Base-by-base conservation (phyloP, 2,113 vertebrate species). In the Dissostichus mawsoni region DNA sequence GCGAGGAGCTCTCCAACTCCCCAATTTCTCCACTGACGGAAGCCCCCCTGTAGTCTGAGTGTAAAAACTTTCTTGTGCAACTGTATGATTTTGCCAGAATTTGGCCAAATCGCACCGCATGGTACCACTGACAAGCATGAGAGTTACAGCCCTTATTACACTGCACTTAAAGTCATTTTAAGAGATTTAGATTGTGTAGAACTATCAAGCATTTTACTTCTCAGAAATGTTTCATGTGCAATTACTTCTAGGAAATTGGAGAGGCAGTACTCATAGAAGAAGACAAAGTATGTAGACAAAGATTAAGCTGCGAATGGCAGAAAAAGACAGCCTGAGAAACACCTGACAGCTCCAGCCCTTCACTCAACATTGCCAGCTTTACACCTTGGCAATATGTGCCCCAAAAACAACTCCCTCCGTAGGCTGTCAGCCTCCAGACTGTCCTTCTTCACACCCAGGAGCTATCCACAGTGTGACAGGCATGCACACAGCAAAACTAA, bases 381-480 rank as follows among this genome's bases (percentile, higher is more conserved):
- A 86, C 76, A 87, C 78, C 68, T 83, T 53, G 11, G 44, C 63
- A 87, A 75, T 77, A 79, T 80, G 78, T 76, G 47, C 75, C 78
- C 78, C n/a, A 50, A 18, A 80, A 89, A 80, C 69, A 62, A 33
- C 76, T 82, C 83, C 74, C 74, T 66, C 51, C 36, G 17, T 76
- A 69, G 47, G 81, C 81, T 91, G 86, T 89, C 88, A 88, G 78
- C 76, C 59, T 51, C 5, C 9, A 76, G 82, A 87, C 75, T 84
- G 86, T 83, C 90, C 88, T 78, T 82, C 81, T 81, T 87, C 85
- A 85, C 85, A 86, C 63, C 56, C 59, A 66, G 81, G 55, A 69
- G 47, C 75, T 65, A 77, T 58, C 74, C 52, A 0, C 56, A 52
- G 50, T 58, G 44, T 85, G 87, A 91, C 88, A 91, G 69, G 41